Evolutionary conservation across 2,797 vertebrate genomes (phyloP).

Genomic region (Ctenopoma multispine): DNA sequence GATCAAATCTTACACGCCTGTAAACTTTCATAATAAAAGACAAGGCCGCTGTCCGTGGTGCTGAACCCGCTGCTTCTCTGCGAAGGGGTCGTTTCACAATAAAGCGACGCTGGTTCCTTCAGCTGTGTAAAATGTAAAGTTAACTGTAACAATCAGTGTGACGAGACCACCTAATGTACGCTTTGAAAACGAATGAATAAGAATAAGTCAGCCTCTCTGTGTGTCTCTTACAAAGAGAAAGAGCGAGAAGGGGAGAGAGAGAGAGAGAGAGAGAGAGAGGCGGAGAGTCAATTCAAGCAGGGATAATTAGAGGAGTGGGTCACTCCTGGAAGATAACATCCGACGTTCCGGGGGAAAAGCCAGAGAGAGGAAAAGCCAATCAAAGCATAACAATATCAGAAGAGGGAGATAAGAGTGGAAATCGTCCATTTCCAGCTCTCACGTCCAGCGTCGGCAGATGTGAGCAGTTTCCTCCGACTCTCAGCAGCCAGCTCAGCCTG

Average conservation of each 20-base stretch:
- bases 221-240: not conserved
- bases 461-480: slow-evolving; percentile 49
- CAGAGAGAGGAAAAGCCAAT: slow-evolving; percentile 28
- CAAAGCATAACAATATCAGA: slow-evolving; percentile 59
- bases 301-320: slow-evolving; percentile 71
- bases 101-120: slow-evolving; percentile 10
- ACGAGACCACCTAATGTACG: slow-evolving; percentile 5
- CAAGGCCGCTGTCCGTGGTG: slow-evolving; percentile 70
- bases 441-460: slow-evolving; percentile 63
- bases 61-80: slow-evolving; percentile 50
- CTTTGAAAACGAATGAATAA: slow-evolving; percentile 51
- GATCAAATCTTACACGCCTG: slow-evolving; percentile 25
- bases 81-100: not conserved
- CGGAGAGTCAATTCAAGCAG: slow-evolving; percentile 54
- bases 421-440: slow-evolving; percentile 59
- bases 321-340: slow-evolving; percentile 58
- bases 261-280: slow-evolving; percentile 28
- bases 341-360: slow-evolving; percentile 15
- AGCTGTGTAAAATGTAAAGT: slow-evolving; percentile 28
- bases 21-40: slow-evolving; percentile 48
- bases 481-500: slow-evolving; percentile 54
- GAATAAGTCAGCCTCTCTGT: slow-evolving; percentile 14
- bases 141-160: not conserved
- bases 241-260: not conserved
- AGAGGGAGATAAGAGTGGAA: slow-evolving; percentile 35